Evolutionary conservation across 2,888 invertebrate species (phyloP), one percentile per base, ranked within the genome.

Genomic region (Phortica okadai): DNA sequence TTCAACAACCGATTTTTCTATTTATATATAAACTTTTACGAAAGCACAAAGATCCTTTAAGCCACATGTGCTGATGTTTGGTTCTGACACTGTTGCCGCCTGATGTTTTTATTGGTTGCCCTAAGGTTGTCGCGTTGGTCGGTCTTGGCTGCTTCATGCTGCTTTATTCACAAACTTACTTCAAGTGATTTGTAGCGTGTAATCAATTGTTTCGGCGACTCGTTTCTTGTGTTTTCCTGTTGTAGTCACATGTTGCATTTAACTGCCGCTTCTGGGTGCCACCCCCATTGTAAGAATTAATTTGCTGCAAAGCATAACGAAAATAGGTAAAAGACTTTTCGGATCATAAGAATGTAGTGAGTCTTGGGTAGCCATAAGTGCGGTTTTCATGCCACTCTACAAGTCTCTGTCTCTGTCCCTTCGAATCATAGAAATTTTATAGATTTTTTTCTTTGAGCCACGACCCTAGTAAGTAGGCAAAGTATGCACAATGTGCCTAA

Each of bases 1-100:
- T 75, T 77, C 78, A 80, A 78, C 75, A 74, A 76, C 56, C 72
- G 74, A 80, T 76, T 79, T 81, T 78, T 80, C 70, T 76, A n/a
- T n/a, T n/a, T n/a, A 67, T 69, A 59, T 16, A 33, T 58, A 74
- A 11, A 66, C 74, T 79, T 76, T 76, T 74, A 76, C 14, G 79
- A 79, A 77, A 74, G 59, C 58, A 11, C 62, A 11, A 16, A 66
- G 66, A 33, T 66, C 33, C 66, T 42, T 66, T 42, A 54, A 54
- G 33, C 8, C 41, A 66, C 16, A 42, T 33, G 14, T 66, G 66
- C 66, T 21, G 21, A 66, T 41, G 21, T 54, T 45, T 72, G 69
- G 10, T 69, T 16, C 16, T 21, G 50, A 16, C 6, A 72, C 54
- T 72, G 54, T 72, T 72, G 54, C n/a, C 33, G 70, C 11, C 11